Evolutionary conservation across 2,113 vertebrate species (phyloP), one percentile per base, ranked within the genome.

Genomic region (Ammodytes marinus): DNA sequence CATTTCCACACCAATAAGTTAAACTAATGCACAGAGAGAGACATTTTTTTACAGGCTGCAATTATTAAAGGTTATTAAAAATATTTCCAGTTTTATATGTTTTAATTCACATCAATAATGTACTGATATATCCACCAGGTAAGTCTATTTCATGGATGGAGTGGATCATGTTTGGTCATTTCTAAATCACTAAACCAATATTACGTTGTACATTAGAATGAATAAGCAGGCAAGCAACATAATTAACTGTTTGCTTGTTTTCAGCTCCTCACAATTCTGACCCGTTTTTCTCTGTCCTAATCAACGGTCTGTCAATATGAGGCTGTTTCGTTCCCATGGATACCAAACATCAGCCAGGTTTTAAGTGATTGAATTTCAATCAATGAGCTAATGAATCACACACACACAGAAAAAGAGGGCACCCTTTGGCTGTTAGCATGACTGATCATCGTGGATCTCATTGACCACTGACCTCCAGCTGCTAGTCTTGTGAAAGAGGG

Each of bases 311-410:
- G 49, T 69, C 77, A 58, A 71, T 79, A 69, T 11, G 46, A 68
- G 52, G 59, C 49, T 10, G 9, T 66, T 59, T 13, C 14, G 70
- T 85, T 42, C 9, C 76, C 74, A 82, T 85, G 84, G 86, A 60
- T 83, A 86, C 74, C 9, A 89, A 76, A 80, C 57, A 80, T 57
- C 15, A 47, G 61, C 0, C 37, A 58, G 43, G 77, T 84, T 80
- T 77, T 67, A 61, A 82, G 45, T 49, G n/a, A 89, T 55, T 58
- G 77, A 89, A 83, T 87, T 84, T 58, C 67, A 69, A 69, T 79
- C 63, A 75, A 49, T 9, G 47, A 77, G 63, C 81, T 37, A 75
- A 84, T 73, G 27, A 84, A 60, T 1, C 15, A 76, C 9, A 67
- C 43, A 74, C 43, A 45, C 50, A 37, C 58, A 69, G 15, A 27